Evolutionary conservation across 2,113 vertebrate genomes (phyloP).

Genomic region (Prionailurus bengalensis): DNA sequence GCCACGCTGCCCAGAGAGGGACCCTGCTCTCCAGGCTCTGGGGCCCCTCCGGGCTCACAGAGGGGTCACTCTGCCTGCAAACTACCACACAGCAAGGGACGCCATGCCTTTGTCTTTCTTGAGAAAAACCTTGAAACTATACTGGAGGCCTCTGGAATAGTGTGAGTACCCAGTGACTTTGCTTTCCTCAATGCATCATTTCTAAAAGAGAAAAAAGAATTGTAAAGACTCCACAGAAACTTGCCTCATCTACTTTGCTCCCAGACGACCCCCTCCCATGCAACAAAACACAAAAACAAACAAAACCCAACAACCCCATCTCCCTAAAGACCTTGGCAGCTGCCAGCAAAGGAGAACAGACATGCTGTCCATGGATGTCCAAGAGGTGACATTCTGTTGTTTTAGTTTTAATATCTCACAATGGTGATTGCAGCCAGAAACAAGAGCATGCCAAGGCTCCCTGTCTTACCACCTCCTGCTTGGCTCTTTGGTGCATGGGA

Average conservation of each 20-base stretch:
- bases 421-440: background rate
- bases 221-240: background rate
- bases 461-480: background rate
- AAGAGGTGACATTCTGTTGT: background rate
- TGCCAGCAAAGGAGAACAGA: background rate
- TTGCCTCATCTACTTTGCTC: background rate
- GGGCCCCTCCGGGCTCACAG: background rate
- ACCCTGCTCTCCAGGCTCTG: background rate
- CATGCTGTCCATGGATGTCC: background rate
- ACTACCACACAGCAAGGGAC: background rate
- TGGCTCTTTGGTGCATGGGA: background rate
- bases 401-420: background rate
- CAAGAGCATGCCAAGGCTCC: background rate
- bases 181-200: background rate
- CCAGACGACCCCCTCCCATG: background rate
- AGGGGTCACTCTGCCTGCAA: background rate
- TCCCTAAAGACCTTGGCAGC: background rate
- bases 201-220: background rate
- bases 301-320: accelerated
- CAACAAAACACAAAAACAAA: background rate
- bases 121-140: background rate
- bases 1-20: too few relatives aligned
- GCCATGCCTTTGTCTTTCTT: background rate
- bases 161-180: background rate
- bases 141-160: background rate